Conservation (phyloP, 2,888 invertebrate genomes). For the Phengaris arion region DNA sequence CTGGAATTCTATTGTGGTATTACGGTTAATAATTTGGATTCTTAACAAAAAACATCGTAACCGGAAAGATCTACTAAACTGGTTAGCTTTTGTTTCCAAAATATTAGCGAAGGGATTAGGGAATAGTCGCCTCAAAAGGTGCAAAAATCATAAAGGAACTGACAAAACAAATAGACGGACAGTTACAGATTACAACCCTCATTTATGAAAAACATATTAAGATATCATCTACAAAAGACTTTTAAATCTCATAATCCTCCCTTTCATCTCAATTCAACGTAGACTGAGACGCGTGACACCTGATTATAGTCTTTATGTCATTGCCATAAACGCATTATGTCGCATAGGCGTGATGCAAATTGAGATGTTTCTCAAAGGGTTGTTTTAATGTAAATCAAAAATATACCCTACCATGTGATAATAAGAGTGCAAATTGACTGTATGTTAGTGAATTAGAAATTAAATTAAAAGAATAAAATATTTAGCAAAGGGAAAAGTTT, state of each 20-base stretch:
- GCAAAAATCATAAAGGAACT: slow-evolving; percentile 61
- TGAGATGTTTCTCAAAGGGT: slow-evolving; percentile 45
- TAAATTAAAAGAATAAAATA: not conserved
- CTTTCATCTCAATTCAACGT: slow-evolving; percentile 49
- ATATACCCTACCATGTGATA: slow-evolving; percentile 38
- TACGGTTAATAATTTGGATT: not conserved
- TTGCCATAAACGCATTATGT: slow-evolving; percentile 34
- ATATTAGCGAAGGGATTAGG: slow-evolving; percentile 30
- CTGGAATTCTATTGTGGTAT: not conserved
- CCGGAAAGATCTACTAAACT: slow-evolving; percentile 2
- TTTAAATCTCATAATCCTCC: slow-evolving; percentile 69
- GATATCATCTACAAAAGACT: slow-evolving; percentile 71
- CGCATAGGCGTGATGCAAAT: slow-evolving; percentile 37
- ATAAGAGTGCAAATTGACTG: slow-evolving; percentile 20
- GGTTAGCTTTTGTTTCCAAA: not conserved
- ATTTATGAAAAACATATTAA: slow-evolving; percentile 74
- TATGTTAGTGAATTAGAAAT: not conserved
- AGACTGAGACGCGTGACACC: slow-evolving; percentile 41
- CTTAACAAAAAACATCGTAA: not conserved
- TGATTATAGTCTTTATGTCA: slow-evolving; percentile 42
- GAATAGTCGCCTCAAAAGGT: slow-evolving; percentile 63
- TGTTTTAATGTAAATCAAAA: slow-evolving; percentile 33
- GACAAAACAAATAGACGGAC: slow-evolving; percentile 58
- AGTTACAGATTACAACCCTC: slow-evolving; percentile 76
- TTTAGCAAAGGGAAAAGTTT: not conserved